Base-by-base conservation (phyloP, 2,113 vertebrate species). In the Dasyprocta punctata region DNA sequence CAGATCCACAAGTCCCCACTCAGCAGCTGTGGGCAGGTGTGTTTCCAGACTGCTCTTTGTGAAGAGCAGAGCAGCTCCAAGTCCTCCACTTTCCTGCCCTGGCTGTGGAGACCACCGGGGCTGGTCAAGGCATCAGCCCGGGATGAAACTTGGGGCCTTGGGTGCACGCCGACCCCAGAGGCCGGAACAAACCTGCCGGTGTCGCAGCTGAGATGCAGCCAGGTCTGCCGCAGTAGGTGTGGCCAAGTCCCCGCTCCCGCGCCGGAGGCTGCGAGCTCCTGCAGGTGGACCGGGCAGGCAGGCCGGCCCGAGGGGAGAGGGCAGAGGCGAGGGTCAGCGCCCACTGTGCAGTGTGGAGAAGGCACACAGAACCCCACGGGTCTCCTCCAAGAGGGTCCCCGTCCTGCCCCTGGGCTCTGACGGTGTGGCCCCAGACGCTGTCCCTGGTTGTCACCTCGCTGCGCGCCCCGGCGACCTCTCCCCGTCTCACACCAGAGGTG, bases 361-460 rank as follows among this genome's bases (percentile, higher is more conserved):
- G 1, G 20, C 0, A 0, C 12, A 13, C 36, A 0, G 20, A 19
- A 13, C 7, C 0, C 0, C 52, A 0, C 26, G 0, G 6, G 56
- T 1, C 5, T 54, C 44, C 7, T 26, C 20, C 7, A 1, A 6
- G 69, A 1, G 6, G 6, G 0, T 3, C n/a, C 22, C 0, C 11
- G 0, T 3, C 7, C 0, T 13, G 69, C 0, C 0, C 0, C 0
- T 22, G 60, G 16, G 41, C 41, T 2, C 1, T 0, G 3, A 0
- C 2, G 0, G 54, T 4, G 24, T 11, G 0, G 9, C n/a, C 22
- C 3, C 17, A 12, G 33, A 36, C 20, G 4, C 38, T 2, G 56
- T 60, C 28, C 7, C 54, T 1, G 0, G 52, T 5, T 16, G 3
- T 9, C 73, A 0, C 30, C 5, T 44, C 5, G 1, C 22, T 13